Percentiles rank a stretch among this genome's conserved stretches.
These are phyloP conservation scores for Rhabdornis inornatus DNA, from an alignment of 2,113 vertebrate genomes.

Conservation along the genomic window DNA sequence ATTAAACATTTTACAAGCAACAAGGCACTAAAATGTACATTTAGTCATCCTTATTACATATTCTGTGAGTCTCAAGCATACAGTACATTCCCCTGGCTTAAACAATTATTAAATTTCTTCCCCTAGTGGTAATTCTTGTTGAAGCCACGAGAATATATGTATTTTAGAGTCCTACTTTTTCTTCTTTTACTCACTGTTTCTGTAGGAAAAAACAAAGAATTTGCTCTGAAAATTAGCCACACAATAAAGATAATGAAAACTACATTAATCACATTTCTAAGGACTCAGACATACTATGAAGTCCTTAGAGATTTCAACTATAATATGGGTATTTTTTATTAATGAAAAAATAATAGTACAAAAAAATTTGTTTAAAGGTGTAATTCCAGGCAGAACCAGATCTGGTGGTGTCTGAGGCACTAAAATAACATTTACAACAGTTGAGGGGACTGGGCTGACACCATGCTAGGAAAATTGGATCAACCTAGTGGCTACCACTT, in stretches of 20 bases:
- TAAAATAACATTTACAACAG: background rate
- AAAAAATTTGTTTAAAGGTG: background rate
- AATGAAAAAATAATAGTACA: background rate
- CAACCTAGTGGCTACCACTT: background rate
- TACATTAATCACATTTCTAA: background rate
- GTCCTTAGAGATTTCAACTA: background rate
- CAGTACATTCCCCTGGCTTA: background rate
- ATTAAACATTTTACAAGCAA: constrained; percentile 45
- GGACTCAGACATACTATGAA: background rate
- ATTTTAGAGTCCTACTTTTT: background rate
- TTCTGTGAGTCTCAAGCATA: background rate
- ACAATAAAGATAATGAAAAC: background rate
- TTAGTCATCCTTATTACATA: background rate
- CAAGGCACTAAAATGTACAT: constrained; percentile 54
- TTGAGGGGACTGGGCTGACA: background rate
- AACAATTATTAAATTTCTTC: background rate
- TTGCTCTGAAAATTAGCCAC: background rate
- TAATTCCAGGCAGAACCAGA: background rate
- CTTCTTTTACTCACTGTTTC: background rate
- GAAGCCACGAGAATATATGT: background rate
- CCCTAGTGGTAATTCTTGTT: background rate
- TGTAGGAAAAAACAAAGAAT: background rate
- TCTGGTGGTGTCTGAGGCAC: background rate
- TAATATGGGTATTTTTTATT: background rate
- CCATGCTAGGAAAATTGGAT: background rate